These are phyloP conservation scores for Dasypolia templi DNA, from an alignment of 2,888 invertebrate species.

Conservation along the genomic window DNA sequence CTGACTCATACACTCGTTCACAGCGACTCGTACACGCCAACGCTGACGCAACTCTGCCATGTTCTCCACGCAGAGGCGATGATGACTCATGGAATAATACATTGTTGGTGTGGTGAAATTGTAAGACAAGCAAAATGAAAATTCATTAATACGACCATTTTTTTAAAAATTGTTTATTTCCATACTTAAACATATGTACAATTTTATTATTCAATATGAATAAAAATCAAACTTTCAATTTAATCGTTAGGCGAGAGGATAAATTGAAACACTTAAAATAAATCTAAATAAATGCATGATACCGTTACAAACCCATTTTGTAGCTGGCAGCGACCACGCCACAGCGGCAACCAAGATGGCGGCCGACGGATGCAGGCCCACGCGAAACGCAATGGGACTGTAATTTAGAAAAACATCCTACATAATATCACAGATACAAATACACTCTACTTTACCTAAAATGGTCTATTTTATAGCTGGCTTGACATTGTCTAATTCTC, in stretches of 20 bases:
- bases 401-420: constrained; percentile 90
- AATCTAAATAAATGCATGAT: constrained; percentile 88
- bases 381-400: constrained; percentile 91
- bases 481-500: constrained; percentile 91
- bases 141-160: constrained; percentile 79
- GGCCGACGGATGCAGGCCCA: constrained; percentile 90
- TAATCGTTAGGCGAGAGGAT: constrained; percentile 80
- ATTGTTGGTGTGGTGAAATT: constrained; percentile 86
- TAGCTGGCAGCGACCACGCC: constrained; percentile 91
- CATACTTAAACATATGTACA: constrained; percentile 90
- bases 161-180: constrained; percentile 83
- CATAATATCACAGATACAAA: constrained; percentile 89
- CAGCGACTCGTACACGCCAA: constrained; percentile 75
- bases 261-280: constrained; percentile 85
- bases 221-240: constrained; percentile 87
- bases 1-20: constrained; percentile 76
- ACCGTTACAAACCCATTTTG: constrained; percentile 91
- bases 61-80: constrained; percentile 81
- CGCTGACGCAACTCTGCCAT: constrained; percentile 76
- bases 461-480: constrained; percentile 79
- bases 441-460: constrained; percentile 82
- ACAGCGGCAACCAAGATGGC: constrained; percentile 91
- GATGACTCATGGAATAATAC: constrained; percentile 90
- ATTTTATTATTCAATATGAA: constrained; percentile 90
- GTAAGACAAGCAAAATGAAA: constrained; percentile 77